Evolutionary conservation across 2,888 invertebrate genomes (phyloP), one percentile per base, ranked within the genome.

Genomic region (Thecocarcelia acutangulata): DNA sequence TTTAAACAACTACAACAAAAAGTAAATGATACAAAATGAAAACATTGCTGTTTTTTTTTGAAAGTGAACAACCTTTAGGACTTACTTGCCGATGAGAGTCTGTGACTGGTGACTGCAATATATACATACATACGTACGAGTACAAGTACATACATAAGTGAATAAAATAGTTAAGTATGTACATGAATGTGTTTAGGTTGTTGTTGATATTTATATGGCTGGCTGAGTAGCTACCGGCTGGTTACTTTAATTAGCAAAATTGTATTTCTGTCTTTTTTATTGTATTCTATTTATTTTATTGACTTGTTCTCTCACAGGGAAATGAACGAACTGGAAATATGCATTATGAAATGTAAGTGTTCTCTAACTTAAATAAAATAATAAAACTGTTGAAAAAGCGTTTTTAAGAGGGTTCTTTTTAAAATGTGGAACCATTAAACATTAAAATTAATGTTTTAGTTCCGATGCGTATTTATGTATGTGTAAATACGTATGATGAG

Each of bases 41-140:
- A 80, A 74, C 48, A 81, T 76, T 73, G 61, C 54, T 54, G 59
- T 76, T 33, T 33, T 54, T 66, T 80, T 80, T 75, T 52, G 66
- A 66, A 76, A 77, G 80, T 81, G 64, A 77, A 77, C 80, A 81
- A 81, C 80, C 80, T 77, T 64, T 63, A 58, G 52, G 46, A 37
- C 17, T 58, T 2, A 44, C 21, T 69, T 8, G 15, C 33, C 15
- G 61, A 68, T 56, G 44, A 70, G 64, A 70, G 64, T 15, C 40
- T 61, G 68, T 61, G 52, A 33, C 52, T 44, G 33, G 42, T 40
- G 19, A 72, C 58, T 59, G 28, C 46, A 19, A 46, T 33, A 33
- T 24, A 5, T 24, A 24, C 24, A 24, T 24, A 24, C 24, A 24
- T 24, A 24, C 24, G 5, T 24, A 24, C 24, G 5, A 24, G 5